These are phyloP conservation scores for Sipha flava DNA, from an alignment of 1,140 invertebrate genomes.

Conservation along the genomic window DNA sequence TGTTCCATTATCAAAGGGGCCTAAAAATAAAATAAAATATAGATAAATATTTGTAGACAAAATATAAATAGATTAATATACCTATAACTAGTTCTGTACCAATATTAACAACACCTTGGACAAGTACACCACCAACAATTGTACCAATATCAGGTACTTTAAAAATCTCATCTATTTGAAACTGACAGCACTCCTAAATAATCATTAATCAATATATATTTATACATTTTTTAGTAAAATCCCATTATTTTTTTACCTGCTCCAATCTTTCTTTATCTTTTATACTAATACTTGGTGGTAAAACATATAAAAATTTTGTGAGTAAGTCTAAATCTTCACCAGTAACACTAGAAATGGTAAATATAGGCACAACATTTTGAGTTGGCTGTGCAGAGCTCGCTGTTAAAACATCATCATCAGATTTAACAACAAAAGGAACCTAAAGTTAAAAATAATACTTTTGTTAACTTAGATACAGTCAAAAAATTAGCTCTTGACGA, in stretches of 20 bases:
- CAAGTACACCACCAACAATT: constrained; percentile 79
- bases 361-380: constrained; percentile 71
- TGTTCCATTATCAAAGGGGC: constrained; percentile 73
- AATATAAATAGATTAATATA: constrained; percentile 28
- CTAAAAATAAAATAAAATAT: constrained; percentile 43
- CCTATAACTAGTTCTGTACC: constrained; percentile 67
- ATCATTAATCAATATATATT: too few species aligned
- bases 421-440: constrained; percentile 53
- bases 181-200: constrained; percentile 46
- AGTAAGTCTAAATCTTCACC: constrained; percentile 74
- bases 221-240: too few species aligned
- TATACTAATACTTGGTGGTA: constrained; percentile 59
- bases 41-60: not conserved
- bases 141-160: constrained; percentile 58
- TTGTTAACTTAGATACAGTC: not conserved
- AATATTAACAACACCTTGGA: constrained; percentile 76
- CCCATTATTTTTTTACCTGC: constrained; percentile 45
- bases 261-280: constrained; percentile 64
- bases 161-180: constrained; percentile 91
- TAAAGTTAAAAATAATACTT: constrained; percentile 35
- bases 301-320: constrained; percentile 65
- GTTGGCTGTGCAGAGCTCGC: constrained; percentile 55
- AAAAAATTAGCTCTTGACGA: not conserved
- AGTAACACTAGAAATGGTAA: constrained; percentile 89
- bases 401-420: constrained; percentile 63